Evolutionary conservation across 1,140 invertebrate species (phyloP), one percentile per base, ranked within the genome.

Genomic region (Microplitis demolitor): DNA sequence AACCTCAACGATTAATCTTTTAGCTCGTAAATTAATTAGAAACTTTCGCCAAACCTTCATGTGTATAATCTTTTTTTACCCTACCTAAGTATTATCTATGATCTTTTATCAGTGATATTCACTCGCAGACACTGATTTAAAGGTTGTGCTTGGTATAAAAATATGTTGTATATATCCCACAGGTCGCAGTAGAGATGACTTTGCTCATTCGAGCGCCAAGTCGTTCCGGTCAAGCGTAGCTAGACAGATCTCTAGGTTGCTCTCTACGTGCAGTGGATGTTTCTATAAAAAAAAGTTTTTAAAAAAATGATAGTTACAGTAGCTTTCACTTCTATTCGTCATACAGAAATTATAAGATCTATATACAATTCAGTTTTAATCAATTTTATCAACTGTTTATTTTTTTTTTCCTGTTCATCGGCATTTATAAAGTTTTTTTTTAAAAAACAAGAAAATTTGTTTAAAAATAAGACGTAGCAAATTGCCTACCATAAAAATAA

Each of bases 161-260:
- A 35, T 31, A 34, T 8, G 5, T 13, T 8, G 45, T 13, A 51
- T 39, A 16, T 66, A 50, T 58, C 56, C 56, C n/a, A 39, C 37
- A 54, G 50, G 24, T 67, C 66, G 66, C 54, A 8, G 66, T 50
- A 53, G 50, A 34, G 50, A 67, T 67, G 66, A 67, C 66, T 67
- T 31, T 67, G 66, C 66, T 67, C 66, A 67, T 67, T 67, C 50
- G 66, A 67, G 66, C 66, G 66, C 66, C 66, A 67, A 53, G 66
- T 39, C 53, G 31, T 67, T 67, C 66, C 66, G 66, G 51, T 67
- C 66, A 67, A 67, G 66, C 66, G 66, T 67, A 34, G 39, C 66
- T 24, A 64, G 62, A 64, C 62, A n/a, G 66, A 67, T 67, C 66
- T 53, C 66, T 45, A 50, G 66, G 39, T 53, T 16, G 66, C 31